phyloP scores from a whole-genome alignment of 1,140 invertebrate genomes.

The Drosophila elegans region DNA sequence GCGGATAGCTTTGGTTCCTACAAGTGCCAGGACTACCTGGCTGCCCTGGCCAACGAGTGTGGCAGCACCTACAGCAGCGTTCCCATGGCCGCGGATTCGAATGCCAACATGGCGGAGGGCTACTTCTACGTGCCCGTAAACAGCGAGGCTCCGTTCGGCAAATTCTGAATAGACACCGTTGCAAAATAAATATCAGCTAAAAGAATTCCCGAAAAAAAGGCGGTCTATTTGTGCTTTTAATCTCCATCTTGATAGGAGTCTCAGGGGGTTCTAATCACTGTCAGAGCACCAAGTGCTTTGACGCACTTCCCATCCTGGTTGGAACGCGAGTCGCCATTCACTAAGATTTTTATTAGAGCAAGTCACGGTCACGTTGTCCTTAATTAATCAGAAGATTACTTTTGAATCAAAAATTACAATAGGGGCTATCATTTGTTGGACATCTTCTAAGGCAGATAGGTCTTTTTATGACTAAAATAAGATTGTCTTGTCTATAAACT shows the following conservation, averaged over 20 bases:
- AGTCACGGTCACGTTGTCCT: conserved; percentile 15
- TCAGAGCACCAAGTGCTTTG: conserved; percentile 9
- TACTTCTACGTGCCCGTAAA: conserved; percentile 69
- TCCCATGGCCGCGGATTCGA: conserved; percentile 83
- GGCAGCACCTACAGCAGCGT: conserved; percentile 66
- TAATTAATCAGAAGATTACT: background rate
- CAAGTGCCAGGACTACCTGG: conserved; percentile 58
- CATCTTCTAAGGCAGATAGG: background rate
- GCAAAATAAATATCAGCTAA: conserved; percentile 11
- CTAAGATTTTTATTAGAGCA: background rate
- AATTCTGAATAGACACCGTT: conserved; percentile 72
- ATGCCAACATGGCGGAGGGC: conserved; percentile 75
- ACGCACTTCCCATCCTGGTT: conserved; percentile 1
- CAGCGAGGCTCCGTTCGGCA: conserved; percentile 75
- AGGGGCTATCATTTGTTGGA: background rate
- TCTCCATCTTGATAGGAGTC: conserved; percentile 29
- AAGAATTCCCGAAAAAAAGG: background rate
- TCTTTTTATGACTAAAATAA: background rate
- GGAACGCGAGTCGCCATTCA: conserved; percentile 27
- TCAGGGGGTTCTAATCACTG: conserved; percentile 29
- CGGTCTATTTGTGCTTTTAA: conserved; percentile 28
- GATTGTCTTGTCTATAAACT: too few relatives aligned
- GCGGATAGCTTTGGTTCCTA: conserved; percentile 60
- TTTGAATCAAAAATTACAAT: background rate
- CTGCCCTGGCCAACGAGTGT: conserved; percentile 62